Evolutionary conservation across 2,888 invertebrate genomes (phyloP), one percentile per base, ranked within the genome.

Genomic region (Pilophorus perplexus): DNA sequence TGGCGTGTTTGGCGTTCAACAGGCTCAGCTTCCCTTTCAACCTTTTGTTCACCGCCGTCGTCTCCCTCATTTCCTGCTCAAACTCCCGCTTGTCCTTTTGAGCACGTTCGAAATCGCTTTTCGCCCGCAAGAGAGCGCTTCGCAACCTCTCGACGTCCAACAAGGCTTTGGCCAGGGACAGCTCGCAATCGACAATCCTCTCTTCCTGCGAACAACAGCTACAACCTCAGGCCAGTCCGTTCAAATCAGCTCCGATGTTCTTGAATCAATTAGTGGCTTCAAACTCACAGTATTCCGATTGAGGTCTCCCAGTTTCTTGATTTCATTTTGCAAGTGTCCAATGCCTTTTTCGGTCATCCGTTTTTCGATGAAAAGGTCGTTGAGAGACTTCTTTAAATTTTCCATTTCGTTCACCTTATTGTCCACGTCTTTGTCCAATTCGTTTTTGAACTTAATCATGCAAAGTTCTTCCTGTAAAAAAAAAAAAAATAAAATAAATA

Each of bases 311-410:
- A 64, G 28, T 16, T 52, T 64, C 14, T 25, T 52, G 4, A 64
- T 64, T 38, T 64, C 52, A 8, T 10, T 54, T 25, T 64, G 52
- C 10, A 52, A 16, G 22, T 25, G 23, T 12, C 38, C 38, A 6
- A 54, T 52, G 16, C 25, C 64, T 38, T 64, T 64, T 38, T 52
- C 38, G n/a, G 64, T 52, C 22, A 54, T n/a, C 25, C 42, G 40
- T 28, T 62, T 48, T 23, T 62, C 62, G n/a, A 10, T 8, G 2
- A 46, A 28, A 27, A 46, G 1, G 3, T 48, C 62, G 48, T 50
- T 20, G 23, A 64, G 23, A 6, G 27, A 6, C 8, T 38, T 64
- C 38, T 38, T 64, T 52, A 64, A 23, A 16, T 16, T 40, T 3
- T 64, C 52, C 23, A 40, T 37, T 23, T 64, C 42, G 14, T 23